phyloP scores from a whole-genome alignment of 1,140 invertebrate genomes.

The Orchestia grillus region DNA sequence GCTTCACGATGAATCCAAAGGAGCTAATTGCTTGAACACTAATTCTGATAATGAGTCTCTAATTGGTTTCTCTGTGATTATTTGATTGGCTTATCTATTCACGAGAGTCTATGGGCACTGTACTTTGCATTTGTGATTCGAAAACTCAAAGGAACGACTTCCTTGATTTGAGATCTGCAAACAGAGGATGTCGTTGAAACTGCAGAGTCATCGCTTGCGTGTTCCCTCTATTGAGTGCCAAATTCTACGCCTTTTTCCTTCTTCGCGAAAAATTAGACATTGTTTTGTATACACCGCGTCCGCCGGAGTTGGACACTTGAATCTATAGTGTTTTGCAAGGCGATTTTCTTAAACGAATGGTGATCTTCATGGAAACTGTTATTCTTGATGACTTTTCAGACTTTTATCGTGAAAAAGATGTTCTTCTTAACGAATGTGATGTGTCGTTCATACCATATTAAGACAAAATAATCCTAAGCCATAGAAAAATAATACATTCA shows the following conservation, averaged over 20 bases:
- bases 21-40: neutral
- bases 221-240: constrained; percentile 22
- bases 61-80: neutral
- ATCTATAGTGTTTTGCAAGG: neutral
- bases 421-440: neutral
- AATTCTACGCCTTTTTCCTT: constrained; percentile 21
- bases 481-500: neutral
- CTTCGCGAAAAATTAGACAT: constrained; percentile 3
- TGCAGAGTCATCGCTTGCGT: constrained; percentile 34
- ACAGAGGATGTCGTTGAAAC: neutral
- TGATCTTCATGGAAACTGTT: neutral
- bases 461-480: neutral
- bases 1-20: neutral
- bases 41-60: neutral
- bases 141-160: neutral
- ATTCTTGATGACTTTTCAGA: neutral
- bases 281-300: neutral
- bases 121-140: neutral
- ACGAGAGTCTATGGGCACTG: neutral
- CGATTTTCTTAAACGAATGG: neutral
- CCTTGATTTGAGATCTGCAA: constrained; percentile 7
- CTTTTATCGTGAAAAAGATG: neutral
- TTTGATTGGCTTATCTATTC: constrained; percentile 9
- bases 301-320: neutral
- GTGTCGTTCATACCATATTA: neutral